These are phyloP conservation scores for Acanthoscelides obtectus DNA, from an alignment of 2,888 invertebrate genomes.

Conservation along the genomic window DNA sequence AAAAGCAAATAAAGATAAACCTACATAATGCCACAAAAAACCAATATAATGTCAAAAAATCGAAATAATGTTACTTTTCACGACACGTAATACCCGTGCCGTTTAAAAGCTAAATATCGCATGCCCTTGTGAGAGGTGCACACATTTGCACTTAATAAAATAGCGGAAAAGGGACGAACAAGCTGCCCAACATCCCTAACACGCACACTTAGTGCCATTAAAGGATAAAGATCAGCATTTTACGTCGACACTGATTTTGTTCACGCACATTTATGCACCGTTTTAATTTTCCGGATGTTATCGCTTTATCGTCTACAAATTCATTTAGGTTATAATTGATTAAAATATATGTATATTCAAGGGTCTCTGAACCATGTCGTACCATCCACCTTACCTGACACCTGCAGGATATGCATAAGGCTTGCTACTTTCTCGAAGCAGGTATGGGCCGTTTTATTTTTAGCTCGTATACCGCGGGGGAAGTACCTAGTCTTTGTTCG, in stretches of 20 bases:
- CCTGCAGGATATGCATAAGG: too few relatives aligned
- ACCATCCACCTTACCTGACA: too few relatives aligned
- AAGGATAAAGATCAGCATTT: neutral
- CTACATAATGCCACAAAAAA: too few relatives aligned
- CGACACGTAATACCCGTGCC: too few relatives aligned
- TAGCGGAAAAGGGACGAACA: neutral
- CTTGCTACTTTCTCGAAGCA: too few relatives aligned
- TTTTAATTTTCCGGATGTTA: neutral
- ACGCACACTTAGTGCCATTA: neutral
- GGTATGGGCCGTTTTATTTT: too few relatives aligned
- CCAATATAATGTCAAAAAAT: too few relatives aligned
- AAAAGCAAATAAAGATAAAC: too few relatives aligned
- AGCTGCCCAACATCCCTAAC: neutral
- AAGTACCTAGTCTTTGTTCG: too few relatives aligned
- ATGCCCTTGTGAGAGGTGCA: neutral
- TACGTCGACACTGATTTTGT: neutral
- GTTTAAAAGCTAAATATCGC: neutral
- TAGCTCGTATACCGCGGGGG: too few relatives aligned
- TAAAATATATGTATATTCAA: neutral
- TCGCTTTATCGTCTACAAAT: neutral
- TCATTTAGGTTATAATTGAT: neutral
- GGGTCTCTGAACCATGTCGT: neutral
- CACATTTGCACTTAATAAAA: neutral
- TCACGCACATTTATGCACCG: neutral
- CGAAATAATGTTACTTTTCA: too few relatives aligned